Conservation (phyloP, 2,888 invertebrate species). For the Pristionchus arcanus region DNA sequence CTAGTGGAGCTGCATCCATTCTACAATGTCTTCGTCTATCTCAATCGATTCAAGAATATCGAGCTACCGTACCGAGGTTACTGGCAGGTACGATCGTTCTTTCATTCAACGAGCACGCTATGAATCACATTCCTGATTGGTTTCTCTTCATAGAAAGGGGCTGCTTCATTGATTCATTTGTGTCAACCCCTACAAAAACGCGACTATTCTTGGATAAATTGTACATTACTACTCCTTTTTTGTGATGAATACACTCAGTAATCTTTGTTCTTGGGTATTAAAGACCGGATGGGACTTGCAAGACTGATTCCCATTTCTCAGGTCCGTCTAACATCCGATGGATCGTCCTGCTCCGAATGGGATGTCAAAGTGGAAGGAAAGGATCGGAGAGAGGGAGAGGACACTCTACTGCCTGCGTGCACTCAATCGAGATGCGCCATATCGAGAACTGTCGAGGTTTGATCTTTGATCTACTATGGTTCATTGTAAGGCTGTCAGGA, state of each 20-base stretch:
- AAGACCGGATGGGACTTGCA: background rate
- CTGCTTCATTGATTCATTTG: background rate
- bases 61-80: conserved; percentile 53
- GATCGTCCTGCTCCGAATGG: conserved; percentile 27
- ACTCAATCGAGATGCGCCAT: background rate
- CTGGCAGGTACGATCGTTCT: conserved; percentile 22
- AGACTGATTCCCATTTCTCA: background rate
- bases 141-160: background rate
- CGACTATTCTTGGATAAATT: no score
- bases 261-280: no score
- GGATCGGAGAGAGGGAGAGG: conserved; percentile 42
- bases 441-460: conserved; percentile 38
- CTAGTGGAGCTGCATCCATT: conserved; percentile 53
- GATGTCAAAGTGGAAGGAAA: conserved; percentile 45
- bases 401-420: conserved; percentile 26
- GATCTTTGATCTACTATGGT: background rate
- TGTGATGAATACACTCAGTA: no score
- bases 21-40: conserved; percentile 50
- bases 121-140: conserved; percentile 1
- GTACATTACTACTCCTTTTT: no score
- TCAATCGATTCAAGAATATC: conserved; percentile 52
- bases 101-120: background rate
- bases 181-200: background rate
- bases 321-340: conserved; percentile 45
- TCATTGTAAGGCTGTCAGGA: no score